Base-by-base conservation (phyloP, 92 coral and sea anemone genomes). In the Chrysogorgia sp. region DNA sequence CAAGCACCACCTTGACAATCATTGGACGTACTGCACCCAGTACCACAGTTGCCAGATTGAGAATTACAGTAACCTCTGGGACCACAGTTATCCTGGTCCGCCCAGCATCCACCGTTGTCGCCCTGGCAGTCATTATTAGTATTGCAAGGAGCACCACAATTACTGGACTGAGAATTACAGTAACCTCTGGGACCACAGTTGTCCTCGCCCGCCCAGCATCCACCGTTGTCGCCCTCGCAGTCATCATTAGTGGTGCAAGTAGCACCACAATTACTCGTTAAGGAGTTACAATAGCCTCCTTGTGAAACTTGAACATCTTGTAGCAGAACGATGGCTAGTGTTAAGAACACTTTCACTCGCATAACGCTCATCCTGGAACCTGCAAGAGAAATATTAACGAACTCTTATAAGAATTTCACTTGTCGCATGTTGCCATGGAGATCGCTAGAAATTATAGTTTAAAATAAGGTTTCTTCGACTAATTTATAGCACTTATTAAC, bases 231-330 rank as follows among this genome's bases (percentile, higher is more conserved):
- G 17, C 50, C 50, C 9, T 43, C 50, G 17, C 50, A 43, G 9
- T 43, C 10, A 43, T 17, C 17, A 43, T 17, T 43, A 17, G 50
- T 43, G 17, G 25, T 50, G 14, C 33, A 10, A 3, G 49, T 23
- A n/a, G 72, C 74, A 10, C 82, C 63, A 21, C 82, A 78, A 60
- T 78, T 61, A 10, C 76, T 40, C 0, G 35, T 8, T 8, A 17
- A 6, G 21, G 69, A 26, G 70, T 22, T 29, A 35, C 50, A 43
- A 17, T 43, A 43, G 17, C 50, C 50, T n/a, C n/a, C n/a, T n/a
- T n/a, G n/a, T n/a, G n/a, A n/a, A n/a, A n/a, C n/a, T n/a, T n/a
- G n/a, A n/a, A n/a, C n/a, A n/a, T n/a, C n/a, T n/a, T n/a, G n/a
- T n/a, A n/a, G n/a, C n/a, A n/a, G n/a, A n/a, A n/a, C n/a, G n/a